phyloP scores from a whole-genome alignment of 2,888 invertebrate species.

The Neoitamus cyanurus region DNA sequence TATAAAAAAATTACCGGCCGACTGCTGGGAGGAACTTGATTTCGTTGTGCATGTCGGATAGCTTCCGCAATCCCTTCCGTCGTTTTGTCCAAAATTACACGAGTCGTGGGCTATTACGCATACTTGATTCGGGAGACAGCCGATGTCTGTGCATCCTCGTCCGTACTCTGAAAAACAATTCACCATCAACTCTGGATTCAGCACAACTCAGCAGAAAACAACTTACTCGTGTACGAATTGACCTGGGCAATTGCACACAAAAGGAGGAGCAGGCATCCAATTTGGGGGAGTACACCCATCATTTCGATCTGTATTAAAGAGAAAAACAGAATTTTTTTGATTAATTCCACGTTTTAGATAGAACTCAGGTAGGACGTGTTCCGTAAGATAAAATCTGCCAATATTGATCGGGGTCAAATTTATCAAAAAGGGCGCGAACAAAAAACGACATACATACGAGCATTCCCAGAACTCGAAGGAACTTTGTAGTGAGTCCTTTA shows the following conservation, averaged over 20 bases:
- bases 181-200: neutral
- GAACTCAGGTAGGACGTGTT: neutral
- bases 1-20: slow-evolving; percentile 3
- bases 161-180: slow-evolving; percentile 75
- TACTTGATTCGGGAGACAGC: slow-evolving; percentile 77
- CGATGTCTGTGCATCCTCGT: slow-evolving; percentile 81
- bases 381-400: neutral
- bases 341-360: neutral
- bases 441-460: neutral
- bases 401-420: neutral
- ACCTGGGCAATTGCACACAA: slow-evolving; percentile 19
- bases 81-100: slow-evolving; percentile 72
- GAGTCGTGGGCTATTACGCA: slow-evolving; percentile 73
- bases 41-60: slow-evolving; percentile 76
- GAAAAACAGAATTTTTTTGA: neutral
- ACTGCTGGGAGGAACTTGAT: slow-evolving; percentile 11
- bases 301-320: slow-evolving; percentile 20
- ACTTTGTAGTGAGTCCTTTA: neutral
- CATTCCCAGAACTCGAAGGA: neutral
- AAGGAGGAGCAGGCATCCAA: neutral
- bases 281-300: slow-evolving; percentile 26
- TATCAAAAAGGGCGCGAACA: neutral
- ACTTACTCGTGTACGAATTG: slow-evolving; percentile 57
- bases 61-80: slow-evolving; percentile 71
- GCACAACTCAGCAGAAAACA: slow-evolving; percentile 55